phyloP scores from a whole-genome alignment of 2,888 invertebrate genomes.

The Stenodema calcarata region DNA sequence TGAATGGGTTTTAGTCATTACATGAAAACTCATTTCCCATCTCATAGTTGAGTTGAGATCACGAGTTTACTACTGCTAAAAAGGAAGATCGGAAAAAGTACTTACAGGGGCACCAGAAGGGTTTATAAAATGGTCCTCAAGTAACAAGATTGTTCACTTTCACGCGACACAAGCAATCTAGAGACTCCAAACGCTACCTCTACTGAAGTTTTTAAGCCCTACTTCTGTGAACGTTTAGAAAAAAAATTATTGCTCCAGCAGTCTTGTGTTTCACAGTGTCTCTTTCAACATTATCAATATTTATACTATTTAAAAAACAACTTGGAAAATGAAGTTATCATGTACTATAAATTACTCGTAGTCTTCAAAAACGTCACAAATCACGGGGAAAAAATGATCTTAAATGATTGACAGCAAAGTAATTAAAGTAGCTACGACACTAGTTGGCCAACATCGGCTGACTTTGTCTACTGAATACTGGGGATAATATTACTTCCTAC shows the following conservation, averaged over 20 bases:
- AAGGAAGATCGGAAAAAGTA: neutral
- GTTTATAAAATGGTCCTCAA: conserved; percentile 26
- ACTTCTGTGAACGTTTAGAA: neutral
- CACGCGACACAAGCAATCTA: neutral
- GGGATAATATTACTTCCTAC: neutral
- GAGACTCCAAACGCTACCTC: neutral
- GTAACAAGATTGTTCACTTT: neutral
- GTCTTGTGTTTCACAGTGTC: conserved; percentile 1
- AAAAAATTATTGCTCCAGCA: conserved; percentile 35
- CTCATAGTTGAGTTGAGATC: too few relatives aligned
- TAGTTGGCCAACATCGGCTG: neutral
- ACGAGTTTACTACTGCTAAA: neutral
- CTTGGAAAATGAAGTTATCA: neutral
- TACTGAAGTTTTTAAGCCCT: neutral
- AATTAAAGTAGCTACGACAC: neutral
- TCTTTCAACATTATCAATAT: neutral
- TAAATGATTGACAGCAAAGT: conserved; percentile 33
- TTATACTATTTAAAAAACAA: neutral
- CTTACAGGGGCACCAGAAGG: neutral
- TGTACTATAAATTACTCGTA: neutral
- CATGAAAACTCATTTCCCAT: too few relatives aligned
- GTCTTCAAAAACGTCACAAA: too few relatives aligned
- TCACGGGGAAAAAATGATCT: neutral
- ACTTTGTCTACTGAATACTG: conserved; percentile 30
- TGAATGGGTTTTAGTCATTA: too few relatives aligned